Evolutionary conservation across 2,797 vertebrate species (phyloP).

Genomic region (Dryobates pubescens): DNA sequence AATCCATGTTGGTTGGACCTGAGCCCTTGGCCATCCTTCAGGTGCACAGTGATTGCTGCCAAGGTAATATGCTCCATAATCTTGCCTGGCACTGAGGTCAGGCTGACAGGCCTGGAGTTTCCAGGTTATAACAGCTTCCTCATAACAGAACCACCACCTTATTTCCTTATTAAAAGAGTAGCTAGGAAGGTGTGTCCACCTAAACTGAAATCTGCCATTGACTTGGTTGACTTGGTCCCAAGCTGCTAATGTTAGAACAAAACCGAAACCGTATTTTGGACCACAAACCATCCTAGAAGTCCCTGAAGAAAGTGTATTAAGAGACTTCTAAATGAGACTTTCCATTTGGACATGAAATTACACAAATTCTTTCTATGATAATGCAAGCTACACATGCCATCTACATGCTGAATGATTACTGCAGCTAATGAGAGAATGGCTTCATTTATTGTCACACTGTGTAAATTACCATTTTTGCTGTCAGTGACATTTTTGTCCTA

Average conservation of each 20-base stretch:
- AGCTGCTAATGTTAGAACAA: background rate
- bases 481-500: background rate
- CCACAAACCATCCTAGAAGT: background rate
- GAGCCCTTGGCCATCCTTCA: too few species aligned
- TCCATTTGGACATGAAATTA: background rate
- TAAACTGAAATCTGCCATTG: background rate
- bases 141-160: background rate
- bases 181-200: background rate
- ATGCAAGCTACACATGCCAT: background rate
- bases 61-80: too few species aligned
- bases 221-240: background rate
- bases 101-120: too few species aligned
- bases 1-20: too few species aligned
- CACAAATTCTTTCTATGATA: background rate
- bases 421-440: background rate
- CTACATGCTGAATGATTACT: background rate
- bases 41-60: too few species aligned
- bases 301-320: background rate
- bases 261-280: background rate
- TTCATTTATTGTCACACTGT: background rate
- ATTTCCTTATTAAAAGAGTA: background rate
- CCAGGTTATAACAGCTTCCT: too few species aligned
- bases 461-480: background rate
- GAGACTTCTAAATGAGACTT: background rate
- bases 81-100: too few species aligned